phyloP scores from a whole-genome alignment of 2,888 invertebrate species.

The Melanchra persicariae region DNA sequence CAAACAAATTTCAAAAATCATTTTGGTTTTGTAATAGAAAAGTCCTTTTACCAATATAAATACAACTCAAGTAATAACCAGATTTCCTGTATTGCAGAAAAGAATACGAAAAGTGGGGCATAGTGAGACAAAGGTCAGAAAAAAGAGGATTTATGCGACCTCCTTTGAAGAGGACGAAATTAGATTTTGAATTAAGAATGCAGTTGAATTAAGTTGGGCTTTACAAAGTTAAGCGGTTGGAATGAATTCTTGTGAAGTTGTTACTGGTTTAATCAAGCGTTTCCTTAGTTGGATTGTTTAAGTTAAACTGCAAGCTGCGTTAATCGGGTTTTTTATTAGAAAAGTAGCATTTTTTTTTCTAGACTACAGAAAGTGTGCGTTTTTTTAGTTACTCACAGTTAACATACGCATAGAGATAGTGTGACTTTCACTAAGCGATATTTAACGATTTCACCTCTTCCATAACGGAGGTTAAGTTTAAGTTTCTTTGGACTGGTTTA shows the following conservation, averaged over 20 bases:
- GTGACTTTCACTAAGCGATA: too few relatives aligned
- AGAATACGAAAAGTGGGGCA: constrained; percentile 8
- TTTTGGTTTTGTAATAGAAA: not conserved
- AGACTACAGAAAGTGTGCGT: too few relatives aligned
- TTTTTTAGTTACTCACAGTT: too few relatives aligned
- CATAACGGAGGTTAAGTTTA: too few relatives aligned
- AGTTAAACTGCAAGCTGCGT: constrained; percentile 9
- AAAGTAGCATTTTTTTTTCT: too few relatives aligned
- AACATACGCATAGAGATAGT: too few relatives aligned
- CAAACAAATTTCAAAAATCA: not conserved
- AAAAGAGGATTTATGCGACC: constrained; percentile 32
- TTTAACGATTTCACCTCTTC: too few relatives aligned
- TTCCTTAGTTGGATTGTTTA: not conserved
- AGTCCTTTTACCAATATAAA: not conserved
- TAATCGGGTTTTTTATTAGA: not conserved
- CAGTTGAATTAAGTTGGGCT: constrained; percentile 55
- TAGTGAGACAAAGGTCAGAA: constrained; percentile 8
- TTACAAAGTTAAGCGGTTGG: constrained; percentile 41
- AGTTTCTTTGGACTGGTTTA: too few relatives aligned
- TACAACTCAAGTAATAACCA: not conserved
- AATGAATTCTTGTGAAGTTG: constrained; percentile 27
- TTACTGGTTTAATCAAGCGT: constrained; percentile 10
- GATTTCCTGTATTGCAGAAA: constrained; percentile 1
- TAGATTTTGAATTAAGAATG: constrained; percentile 63
- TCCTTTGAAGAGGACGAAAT: constrained; percentile 56